Conservation (phyloP, 1,140 invertebrate species). For the Vanessa atalanta region DNA sequence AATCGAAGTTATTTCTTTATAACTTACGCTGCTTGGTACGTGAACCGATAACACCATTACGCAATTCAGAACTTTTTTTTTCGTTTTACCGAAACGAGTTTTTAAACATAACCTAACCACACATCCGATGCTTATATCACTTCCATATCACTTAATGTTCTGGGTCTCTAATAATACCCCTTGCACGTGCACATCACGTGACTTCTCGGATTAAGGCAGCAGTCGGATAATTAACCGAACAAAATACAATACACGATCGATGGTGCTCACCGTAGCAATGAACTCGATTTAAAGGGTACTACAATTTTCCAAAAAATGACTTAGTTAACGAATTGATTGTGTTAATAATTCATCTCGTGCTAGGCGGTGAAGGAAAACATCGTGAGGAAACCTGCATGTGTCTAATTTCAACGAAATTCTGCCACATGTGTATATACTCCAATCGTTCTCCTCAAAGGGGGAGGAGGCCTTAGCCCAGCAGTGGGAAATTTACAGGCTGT, state of each 20-base stretch:
- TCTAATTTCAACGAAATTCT: too few relatives aligned
- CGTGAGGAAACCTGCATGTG: too few relatives aligned
- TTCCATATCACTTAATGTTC: conserved; percentile 9
- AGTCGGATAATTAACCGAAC: conserved; percentile 76
- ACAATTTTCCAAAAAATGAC: conserved; percentile 1
- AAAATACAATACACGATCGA: conserved; percentile 59
- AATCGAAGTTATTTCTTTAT: too few relatives aligned
- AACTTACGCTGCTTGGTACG: too few relatives aligned
- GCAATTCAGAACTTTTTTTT: neutral
- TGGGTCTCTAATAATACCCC: conserved; percentile 26
- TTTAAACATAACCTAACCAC: neutral
- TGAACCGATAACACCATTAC: too few relatives aligned
- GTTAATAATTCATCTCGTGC: too few relatives aligned
- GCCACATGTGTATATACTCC: too few relatives aligned
- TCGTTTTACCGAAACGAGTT: neutral
- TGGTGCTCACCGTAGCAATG: conserved; percentile 25
- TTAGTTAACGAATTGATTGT: neutral
- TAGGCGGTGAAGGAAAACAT: too few relatives aligned
- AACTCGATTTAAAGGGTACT: conserved; percentile 20
- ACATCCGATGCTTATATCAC: neutral
- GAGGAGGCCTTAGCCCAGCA: too few relatives aligned
- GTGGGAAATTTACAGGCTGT: too few relatives aligned
- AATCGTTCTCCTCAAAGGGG: too few relatives aligned
- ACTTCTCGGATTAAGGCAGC: conserved; percentile 67
- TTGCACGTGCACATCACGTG: conserved; percentile 71